These are phyloP conservation scores for Lophura nycthemera DNA, from an alignment of 2,113 vertebrate species.

Conservation along the genomic window DNA sequence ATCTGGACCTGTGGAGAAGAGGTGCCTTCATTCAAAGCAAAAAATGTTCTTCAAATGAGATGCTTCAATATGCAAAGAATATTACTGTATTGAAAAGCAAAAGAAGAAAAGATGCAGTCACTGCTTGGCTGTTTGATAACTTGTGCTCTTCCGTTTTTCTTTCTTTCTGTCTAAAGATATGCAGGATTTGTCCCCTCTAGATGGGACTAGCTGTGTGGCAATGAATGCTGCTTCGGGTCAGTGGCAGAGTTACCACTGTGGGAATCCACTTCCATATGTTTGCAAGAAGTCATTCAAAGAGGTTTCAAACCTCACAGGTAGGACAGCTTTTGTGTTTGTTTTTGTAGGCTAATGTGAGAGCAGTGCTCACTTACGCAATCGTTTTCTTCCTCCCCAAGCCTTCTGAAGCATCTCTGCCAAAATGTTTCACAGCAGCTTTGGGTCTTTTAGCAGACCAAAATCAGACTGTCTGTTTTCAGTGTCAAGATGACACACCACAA, in stretches of 20 bases:
- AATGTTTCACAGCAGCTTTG: background rate
- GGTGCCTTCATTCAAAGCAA: background rate
- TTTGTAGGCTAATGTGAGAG: background rate
- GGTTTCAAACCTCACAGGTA: constrained; percentile 73
- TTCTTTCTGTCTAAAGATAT: constrained; percentile 71
- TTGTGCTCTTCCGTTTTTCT: background rate
- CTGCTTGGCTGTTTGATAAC: background rate
- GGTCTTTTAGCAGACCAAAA: constrained; percentile 1
- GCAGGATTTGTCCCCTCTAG: constrained; percentile 60
- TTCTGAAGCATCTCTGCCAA: background rate
- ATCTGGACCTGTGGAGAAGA: background rate
- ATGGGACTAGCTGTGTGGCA: constrained; percentile 84
- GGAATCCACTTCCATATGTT: constrained; percentile 85
- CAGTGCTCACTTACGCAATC: background rate
- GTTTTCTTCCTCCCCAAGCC: background rate
- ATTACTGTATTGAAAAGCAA: background rate
- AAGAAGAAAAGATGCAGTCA: background rate
- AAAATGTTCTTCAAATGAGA: background rate
- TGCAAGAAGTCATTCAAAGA: constrained; percentile 84
- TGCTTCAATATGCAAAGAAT: background rate
- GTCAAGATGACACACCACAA: constrained; percentile 11
- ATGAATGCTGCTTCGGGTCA: constrained; percentile 78
- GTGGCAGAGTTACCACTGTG: constrained; percentile 83
- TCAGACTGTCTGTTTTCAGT: background rate
- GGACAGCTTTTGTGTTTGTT: background rate